Base-by-base conservation (phyloP, 2,113 vertebrate species). In the Cichladusa arquata region DNA sequence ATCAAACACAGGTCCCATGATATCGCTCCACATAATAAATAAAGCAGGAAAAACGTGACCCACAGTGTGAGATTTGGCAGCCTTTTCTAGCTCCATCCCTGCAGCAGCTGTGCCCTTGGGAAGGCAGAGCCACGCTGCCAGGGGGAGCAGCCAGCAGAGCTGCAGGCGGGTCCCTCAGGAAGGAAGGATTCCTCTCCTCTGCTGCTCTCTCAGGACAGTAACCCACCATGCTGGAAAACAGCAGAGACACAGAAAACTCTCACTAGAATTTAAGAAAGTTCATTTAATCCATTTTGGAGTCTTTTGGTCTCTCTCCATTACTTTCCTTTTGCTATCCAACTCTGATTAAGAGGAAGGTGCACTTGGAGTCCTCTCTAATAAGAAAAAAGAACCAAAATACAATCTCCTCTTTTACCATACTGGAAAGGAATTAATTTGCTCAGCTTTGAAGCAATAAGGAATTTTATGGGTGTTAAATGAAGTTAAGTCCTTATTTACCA, bases 401-500 rank as follows among this genome's bases (percentile, higher is more conserved):
- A 45, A 69, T 47, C 38, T 88, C 34, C 28, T 74, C 36, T 47
- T 85, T 80, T 76, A 29, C 50, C 18, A 33, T 57, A 53, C n/a
- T 89, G 28, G 28, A 81, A 92, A 92, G 58, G 18, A 95, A 95
- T 95, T 95, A 36, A 91, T 87, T 92, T 87, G 31, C 58, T 66
- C 57, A 91, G 76, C 65, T 95, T 92, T 23, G 42, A 94, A 80
- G 73, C 54, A 76, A 74, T 89, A 71, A 87, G 33, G 65, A 72
- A 87, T 89, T 92, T 91, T 72, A 89, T 65, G 70, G 57, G 57
- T 94, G 86, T 95, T 95, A 95, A 95, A 89, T 64, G 53, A 80
- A 88, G 58, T 93, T 94, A 93, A 94, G 45, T 61, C 73, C 70
- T 91, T 89, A 69, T 92, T 89, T 92, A 93, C 62, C 54, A 72